These are phyloP conservation scores for Phyllotreta cruciferae DNA, from an alignment of 2,888 invertebrate species.

Conservation along the genomic window DNA sequence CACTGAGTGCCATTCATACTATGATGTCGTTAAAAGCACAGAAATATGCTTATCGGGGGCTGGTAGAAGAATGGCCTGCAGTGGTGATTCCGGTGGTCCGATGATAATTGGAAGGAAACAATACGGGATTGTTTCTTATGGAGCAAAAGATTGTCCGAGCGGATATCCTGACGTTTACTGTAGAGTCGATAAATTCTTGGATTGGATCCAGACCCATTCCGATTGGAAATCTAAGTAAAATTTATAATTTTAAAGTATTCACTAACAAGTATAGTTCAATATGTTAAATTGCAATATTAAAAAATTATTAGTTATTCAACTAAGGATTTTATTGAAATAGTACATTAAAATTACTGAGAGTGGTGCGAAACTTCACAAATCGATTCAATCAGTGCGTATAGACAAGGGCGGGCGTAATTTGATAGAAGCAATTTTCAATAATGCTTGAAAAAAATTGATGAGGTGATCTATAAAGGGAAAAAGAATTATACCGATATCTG, in stretches of 20 bases:
- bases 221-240: conserved; percentile 23
- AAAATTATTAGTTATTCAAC: no score
- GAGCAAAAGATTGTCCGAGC: conserved; percentile 21
- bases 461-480: no score
- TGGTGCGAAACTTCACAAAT: no score
- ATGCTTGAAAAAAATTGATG: no score
- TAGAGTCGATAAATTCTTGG: conserved; percentile 33
- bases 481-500: no score
- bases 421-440: no score
- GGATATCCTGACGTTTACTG: conserved; percentile 35
- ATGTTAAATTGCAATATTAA: no score
- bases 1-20: neutral
- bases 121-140: conserved; percentile 13
- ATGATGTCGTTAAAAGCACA: neutral
- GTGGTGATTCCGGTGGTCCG: conserved; percentile 12
- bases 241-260: conserved; percentile 34
- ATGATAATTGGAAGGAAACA: neutral
- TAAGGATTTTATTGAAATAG: no score
- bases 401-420: no score
- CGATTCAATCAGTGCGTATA: no score
- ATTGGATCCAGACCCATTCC: conserved; percentile 33
- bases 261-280: no score
- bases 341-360: no score
- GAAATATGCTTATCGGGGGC: conserved; percentile 11
- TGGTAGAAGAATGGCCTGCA: neutral